Percentiles rank a stretch among this genome's conserved stretches.
phyloP scores from a whole-genome alignment of 2,113 vertebrate genomes.

The Pongo abelii region DNA sequence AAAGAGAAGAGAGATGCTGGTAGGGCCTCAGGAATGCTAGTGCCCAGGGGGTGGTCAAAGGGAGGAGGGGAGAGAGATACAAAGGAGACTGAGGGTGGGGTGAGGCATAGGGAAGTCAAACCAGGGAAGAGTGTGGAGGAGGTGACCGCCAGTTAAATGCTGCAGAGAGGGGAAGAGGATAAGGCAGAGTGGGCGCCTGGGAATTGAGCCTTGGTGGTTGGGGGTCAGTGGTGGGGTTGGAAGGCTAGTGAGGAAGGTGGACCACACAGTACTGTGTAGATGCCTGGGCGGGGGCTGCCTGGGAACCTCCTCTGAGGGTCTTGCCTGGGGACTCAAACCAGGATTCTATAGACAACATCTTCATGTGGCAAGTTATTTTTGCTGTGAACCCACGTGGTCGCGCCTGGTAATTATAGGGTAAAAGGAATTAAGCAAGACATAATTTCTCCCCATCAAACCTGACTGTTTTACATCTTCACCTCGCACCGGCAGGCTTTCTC shows the following conservation, averaged over 20 bases:
- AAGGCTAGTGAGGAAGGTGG: neutral
- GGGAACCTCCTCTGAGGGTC: neutral
- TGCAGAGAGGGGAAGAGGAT: neutral
- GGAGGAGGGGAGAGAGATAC: neutral
- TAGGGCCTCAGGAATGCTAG: neutral
- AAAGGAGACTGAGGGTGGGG: neutral
- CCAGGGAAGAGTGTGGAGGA: neutral
- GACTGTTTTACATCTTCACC: constrained; percentile 58
- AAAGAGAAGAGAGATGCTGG: neutral
- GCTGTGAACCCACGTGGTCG: constrained; percentile 61
- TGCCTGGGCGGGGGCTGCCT: neutral
- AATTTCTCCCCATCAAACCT: constrained; percentile 65
- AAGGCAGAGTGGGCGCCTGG: accelerated
- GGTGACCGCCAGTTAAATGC: neutral
- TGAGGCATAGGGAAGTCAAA: neutral
- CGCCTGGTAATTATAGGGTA: constrained; percentile 62
- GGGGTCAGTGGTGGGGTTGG: neutral
- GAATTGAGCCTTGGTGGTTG: too few relatives aligned
- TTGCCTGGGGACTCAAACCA: neutral
- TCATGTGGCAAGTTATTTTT: constrained; percentile 68
- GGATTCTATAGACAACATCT: neutral
- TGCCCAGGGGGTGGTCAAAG: too few relatives aligned
- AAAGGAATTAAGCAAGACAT: constrained; percentile 72
- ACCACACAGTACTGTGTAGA: neutral
- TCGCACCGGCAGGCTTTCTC: constrained; percentile 24